phyloP scores from a whole-genome alignment of 2,113 vertebrate species.

The Podocnemis expansa region DNA sequence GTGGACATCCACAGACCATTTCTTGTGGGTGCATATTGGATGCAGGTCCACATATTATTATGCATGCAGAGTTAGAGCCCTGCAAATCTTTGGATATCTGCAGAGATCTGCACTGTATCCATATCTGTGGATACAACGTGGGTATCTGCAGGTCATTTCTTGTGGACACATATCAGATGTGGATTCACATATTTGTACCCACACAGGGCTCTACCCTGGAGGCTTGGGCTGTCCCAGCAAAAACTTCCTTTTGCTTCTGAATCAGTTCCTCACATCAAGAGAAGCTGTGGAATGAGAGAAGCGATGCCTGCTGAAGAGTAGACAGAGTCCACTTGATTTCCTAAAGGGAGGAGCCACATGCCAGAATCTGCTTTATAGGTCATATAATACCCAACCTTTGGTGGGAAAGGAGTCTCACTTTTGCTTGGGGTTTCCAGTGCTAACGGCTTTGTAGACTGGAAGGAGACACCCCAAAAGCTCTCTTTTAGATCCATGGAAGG shows the following conservation, averaged over 20 bases:
- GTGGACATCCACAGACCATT: no score
- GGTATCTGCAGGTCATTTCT: no score
- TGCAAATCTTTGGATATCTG: no score
- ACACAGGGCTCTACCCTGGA: no score
- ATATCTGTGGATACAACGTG: no score
- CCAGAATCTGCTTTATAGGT: conserved; percentile 68
- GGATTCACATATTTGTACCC: no score
- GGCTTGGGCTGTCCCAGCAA: conserved; percentile 40
- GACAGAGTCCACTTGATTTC: conserved; percentile 79
- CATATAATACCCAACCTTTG: conserved; percentile 31
- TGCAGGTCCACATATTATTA: no score
- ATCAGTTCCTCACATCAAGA: conserved; percentile 50
- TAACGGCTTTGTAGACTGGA: neutral
- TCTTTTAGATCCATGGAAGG: neutral
- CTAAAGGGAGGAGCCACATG: conserved; percentile 70
- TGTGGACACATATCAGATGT: no score
- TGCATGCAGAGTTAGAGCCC: no score
- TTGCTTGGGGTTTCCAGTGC: conserved; percentile 41
- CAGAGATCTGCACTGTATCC: no score
- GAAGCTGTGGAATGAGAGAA: conserved; percentile 61
- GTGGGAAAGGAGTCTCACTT: conserved; percentile 72
- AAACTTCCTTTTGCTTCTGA: conserved; percentile 58
- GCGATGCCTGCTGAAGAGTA: conserved; percentile 74
- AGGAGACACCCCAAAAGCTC: neutral
- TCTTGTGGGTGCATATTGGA: no score